A percentile compares a stretch with the other conserved stretches of the same genome.
phyloP scores from a whole-genome alignment of 2,113 vertebrate species.

The Chaetops frenatus region DNA sequence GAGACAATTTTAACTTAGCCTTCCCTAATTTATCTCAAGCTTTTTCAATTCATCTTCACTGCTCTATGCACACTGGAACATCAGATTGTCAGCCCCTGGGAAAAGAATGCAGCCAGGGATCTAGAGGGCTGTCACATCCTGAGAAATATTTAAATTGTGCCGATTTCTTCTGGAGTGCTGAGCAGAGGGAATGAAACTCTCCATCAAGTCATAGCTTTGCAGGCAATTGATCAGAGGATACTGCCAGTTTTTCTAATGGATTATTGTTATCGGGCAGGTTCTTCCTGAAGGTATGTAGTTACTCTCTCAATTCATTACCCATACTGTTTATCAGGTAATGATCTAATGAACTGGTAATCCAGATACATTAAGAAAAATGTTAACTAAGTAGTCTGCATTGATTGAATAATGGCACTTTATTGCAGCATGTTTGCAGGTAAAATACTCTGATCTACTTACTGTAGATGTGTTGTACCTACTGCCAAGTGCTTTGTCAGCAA shows the following conservation, averaged over 20 bases:
- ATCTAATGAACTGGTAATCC: constrained; percentile 66
- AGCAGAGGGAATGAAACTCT: constrained; percentile 80
- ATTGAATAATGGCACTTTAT: constrained; percentile 67
- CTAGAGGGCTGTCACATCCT: constrained; percentile 74
- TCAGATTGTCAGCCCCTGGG: constrained; percentile 74
- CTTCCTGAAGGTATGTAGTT: constrained; percentile 78
- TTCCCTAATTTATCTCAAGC: constrained; percentile 80
- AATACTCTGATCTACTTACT: constrained; percentile 57
- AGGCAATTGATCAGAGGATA: constrained; percentile 78
- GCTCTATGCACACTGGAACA: constrained; percentile 71
- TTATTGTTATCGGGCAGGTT: constrained; percentile 76
- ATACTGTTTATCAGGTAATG: constrained; percentile 68
- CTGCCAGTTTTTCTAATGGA: constrained; percentile 78
- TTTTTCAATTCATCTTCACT: constrained; percentile 77
- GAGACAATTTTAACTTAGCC: constrained; percentile 81
- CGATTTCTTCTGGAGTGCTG: constrained; percentile 79
- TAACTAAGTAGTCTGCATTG: constrained; percentile 59
- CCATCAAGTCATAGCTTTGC: constrained; percentile 76
- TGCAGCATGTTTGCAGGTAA: constrained; percentile 68
- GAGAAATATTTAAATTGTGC: constrained; percentile 77
- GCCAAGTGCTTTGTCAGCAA: constrained; percentile 68
- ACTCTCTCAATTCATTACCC: constrained; percentile 73
- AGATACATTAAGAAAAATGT: constrained; percentile 56
- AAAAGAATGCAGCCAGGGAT: constrained; percentile 72
- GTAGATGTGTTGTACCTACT: constrained; percentile 28